Evolutionary conservation across 2,113 vertebrate species (phyloP).

Genomic region (Chinchilla lanigera): DNA sequence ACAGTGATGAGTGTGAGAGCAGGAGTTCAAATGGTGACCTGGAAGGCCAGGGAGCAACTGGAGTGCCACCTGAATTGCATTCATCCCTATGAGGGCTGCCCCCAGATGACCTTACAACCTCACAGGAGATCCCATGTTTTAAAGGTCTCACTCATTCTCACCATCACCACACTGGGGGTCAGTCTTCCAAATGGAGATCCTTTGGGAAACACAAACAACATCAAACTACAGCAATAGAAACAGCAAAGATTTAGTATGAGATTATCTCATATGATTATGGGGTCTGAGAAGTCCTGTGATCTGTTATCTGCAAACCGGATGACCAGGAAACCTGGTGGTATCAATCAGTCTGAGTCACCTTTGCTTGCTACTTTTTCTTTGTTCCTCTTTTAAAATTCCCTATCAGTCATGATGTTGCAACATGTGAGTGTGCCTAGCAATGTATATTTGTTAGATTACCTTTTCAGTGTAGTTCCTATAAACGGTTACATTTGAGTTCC

Average conservation of each 20-base stretch:
- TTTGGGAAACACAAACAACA: not conserved
- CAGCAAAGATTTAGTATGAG: not conserved
- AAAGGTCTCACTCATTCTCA: not conserved
- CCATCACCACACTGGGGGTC: not conserved
- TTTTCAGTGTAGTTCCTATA: not conserved
- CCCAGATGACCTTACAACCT: not conserved
- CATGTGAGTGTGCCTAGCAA: not conserved
- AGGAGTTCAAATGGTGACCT: not conserved
- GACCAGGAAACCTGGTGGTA: not conserved
- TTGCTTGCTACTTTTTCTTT: conserved; percentile 14
- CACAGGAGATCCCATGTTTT: not conserved
- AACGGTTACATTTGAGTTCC: conserved; percentile 5
- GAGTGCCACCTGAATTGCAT: no score
- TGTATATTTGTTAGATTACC: not conserved
- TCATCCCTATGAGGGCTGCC: not conserved
- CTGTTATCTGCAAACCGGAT: not conserved
- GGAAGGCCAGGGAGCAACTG: not conserved
- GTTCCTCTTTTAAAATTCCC: conserved; percentile 54
- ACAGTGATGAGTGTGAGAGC: not conserved
- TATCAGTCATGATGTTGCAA: not conserved
- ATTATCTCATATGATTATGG: not conserved
- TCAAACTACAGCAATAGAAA: not conserved
- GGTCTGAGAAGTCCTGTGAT: not conserved
- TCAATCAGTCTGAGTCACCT: not conserved
- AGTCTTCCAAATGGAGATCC: not conserved